Evolutionary conservation across 1,140 invertebrate genomes (phyloP), one percentile per base, ranked within the genome.

Genomic region (Harpegnathos saltator): DNA sequence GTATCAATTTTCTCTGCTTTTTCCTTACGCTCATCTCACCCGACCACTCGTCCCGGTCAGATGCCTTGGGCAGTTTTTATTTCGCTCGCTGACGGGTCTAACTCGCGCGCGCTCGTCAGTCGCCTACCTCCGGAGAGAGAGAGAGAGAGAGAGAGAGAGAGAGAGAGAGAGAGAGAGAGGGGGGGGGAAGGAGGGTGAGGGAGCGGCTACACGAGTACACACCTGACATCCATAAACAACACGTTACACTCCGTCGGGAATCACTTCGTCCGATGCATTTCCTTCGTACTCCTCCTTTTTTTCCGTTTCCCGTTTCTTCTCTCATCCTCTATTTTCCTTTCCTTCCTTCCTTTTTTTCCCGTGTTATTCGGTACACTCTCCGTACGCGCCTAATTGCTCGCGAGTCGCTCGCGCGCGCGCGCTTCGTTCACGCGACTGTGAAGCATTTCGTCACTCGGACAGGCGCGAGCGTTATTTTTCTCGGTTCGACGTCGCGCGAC

Each of bases 21-120:
- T 71, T 82, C 65, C 54, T 80, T 71, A 52, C 59, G n/a, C 75
- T 69, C 75, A 44, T 54, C 33, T 33, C 72, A 24, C 59, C 48
- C 66, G 52, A 56, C 44, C 17, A 1, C 54, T 19, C 5, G 22
- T 19, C 74, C 22, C 63, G 65, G 65, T 80, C 52, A 19, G 19
- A 71, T 71, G 52, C 75, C 75, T 58, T 58, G 52, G 75, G 65
- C 65, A 29, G 33, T 80, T 80, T 80, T 80, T 80, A 80, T 80
- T 80, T 80, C 74, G 33, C 48, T 15, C n/a, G 54, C 75, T 58
- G 75, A 69, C 75, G 75, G 58, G 63, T 58, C 63, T 14, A 52
- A 33, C 52, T 56, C 75, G 65, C 63, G 63, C 38, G 38, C 33
- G 33, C 1, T 7, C n/a, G n/a, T n/a, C n/a, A 33, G 29, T 48